phyloP scores from a whole-genome alignment of 2,888 invertebrate species.

The Portevinia maculata region DNA sequence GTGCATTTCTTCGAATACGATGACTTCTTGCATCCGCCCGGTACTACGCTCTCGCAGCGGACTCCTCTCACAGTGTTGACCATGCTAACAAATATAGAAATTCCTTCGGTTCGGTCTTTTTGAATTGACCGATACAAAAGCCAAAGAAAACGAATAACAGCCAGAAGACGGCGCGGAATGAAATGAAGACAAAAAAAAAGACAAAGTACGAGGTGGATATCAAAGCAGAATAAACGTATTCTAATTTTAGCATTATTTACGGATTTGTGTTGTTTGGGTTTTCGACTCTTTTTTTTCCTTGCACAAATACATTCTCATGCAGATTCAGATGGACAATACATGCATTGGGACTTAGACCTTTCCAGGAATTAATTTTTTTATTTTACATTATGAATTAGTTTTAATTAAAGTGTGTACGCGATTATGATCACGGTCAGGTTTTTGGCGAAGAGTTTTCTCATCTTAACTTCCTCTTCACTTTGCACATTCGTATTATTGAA shows the following conservation, averaged over 20 bases:
- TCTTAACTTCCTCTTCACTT: slow-evolving; percentile 9
- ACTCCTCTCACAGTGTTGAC: slow-evolving; percentile 14
- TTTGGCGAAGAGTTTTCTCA: slow-evolving; percentile 48
- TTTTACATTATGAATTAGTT: slow-evolving; percentile 72
- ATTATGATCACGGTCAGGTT: slow-evolving; percentile 72
- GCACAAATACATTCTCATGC: slow-evolving; percentile 18
- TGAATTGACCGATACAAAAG: slow-evolving; percentile 57
- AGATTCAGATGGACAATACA: slow-evolving; percentile 40
- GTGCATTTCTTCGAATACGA: slow-evolving; percentile 28
- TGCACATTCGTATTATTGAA: not conserved
- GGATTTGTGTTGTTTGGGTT: slow-evolving; percentile 70
- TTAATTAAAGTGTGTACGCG: slow-evolving; percentile 74
- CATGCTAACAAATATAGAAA: slow-evolving; percentile 61
- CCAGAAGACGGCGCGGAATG: slow-evolving; percentile 14
- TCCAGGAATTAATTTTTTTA: slow-evolving; percentile 57
- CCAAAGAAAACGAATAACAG: slow-evolving; percentile 45
- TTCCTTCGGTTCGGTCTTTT: slow-evolving; percentile 57
- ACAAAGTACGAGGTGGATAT: slow-evolving; percentile 48
- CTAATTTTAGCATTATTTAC: slow-evolving; percentile 74
- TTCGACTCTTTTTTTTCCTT: slow-evolving; percentile 45
- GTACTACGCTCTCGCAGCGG: not conserved
- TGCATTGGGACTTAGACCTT: slow-evolving; percentile 63
- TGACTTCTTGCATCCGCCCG: slow-evolving; percentile 13
- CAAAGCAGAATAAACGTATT: slow-evolving; percentile 62
- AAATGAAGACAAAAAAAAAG: slow-evolving; percentile 16